Evolutionary conservation across 2,113 vertebrate species (phyloP).

Genomic region (Crotalus horridus): DNA sequence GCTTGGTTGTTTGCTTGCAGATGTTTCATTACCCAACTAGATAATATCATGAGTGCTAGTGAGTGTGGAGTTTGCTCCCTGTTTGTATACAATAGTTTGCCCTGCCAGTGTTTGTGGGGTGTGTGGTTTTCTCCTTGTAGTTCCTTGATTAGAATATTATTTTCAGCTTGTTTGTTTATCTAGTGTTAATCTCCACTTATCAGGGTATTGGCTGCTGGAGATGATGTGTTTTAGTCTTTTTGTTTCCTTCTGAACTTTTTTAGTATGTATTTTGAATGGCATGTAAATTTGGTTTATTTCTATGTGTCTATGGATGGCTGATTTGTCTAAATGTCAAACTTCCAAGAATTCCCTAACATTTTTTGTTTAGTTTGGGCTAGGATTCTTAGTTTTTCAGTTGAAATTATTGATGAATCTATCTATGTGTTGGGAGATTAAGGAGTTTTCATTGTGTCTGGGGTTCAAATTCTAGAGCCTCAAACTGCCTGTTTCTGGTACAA

Average conservation of each 20-base stretch:
- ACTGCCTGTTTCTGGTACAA: neutral
- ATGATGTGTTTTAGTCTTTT: neutral
- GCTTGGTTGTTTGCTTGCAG: neutral
- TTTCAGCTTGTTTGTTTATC: neutral
- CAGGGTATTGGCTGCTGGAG: neutral
- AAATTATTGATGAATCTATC: neutral
- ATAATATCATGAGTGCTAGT: neutral
- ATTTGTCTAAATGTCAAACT: neutral
- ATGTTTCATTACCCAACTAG: neutral
- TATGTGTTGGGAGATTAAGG: neutral
- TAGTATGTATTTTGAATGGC: neutral
- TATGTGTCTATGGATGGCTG: neutral
- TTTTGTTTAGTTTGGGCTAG: neutral
- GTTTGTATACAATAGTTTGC: neutral
- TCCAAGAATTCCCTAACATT: neutral
- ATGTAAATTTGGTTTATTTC: neutral
- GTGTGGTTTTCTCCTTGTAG: neutral
- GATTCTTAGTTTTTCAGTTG: neutral
- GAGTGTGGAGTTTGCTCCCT: neutral
- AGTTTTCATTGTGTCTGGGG: neutral
- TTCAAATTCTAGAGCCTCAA: neutral
- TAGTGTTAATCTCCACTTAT: neutral
- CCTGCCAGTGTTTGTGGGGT: neutral
- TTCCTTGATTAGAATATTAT: neutral
- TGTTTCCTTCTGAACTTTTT: neutral